phyloP scores from a whole-genome alignment of 2,113 vertebrate genomes.

The Glaucomys volans region DNA sequence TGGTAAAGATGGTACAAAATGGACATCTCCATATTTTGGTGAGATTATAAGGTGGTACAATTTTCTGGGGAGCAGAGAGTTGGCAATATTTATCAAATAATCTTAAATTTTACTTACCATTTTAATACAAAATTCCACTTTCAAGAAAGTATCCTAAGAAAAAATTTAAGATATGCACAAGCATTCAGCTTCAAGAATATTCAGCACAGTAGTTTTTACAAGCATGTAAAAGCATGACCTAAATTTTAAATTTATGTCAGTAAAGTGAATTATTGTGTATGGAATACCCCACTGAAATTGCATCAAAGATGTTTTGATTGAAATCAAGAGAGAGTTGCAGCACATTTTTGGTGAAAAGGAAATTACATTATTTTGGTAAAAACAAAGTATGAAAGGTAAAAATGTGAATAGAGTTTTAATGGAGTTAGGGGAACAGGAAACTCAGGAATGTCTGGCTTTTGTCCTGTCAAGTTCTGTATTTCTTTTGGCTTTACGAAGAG shows the following conservation, averaged over 20 bases:
- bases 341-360: background rate
- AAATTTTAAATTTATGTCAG: background rate
- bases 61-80: rapidly evolving
- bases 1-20: background rate
- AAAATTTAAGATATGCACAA: background rate
- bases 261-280: background rate
- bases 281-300: background rate
- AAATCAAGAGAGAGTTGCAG: background rate
- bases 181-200: background rate
- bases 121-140: background rate
- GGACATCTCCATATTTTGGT: background rate
- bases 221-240: background rate
- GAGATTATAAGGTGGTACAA: background rate
- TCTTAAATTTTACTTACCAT: background rate
- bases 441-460: background rate
- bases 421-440: background rate
- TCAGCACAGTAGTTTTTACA: background rate
- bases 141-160: background rate
- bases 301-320: background rate
- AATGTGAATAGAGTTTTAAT: background rate
- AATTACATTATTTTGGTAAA: background rate
- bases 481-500: background rate
- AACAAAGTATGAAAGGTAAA: background rate
- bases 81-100: background rate
- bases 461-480: background rate